These are phyloP conservation scores for Dascyllus trimaculatus DNA, from an alignment of 2,113 vertebrate species.

Conservation along the genomic window DNA sequence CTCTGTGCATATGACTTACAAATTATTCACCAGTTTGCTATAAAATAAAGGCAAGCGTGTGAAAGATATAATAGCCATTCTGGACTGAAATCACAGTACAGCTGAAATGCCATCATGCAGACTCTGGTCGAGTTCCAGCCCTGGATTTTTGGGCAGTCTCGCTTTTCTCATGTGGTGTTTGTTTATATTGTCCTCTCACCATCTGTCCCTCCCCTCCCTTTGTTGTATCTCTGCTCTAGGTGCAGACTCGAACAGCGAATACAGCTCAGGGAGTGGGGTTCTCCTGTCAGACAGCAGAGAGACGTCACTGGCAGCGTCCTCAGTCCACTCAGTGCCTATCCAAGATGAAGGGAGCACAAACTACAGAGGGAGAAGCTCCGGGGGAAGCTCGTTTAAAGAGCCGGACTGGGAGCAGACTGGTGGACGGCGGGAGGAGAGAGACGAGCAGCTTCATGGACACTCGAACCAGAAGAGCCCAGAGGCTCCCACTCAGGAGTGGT, in stretches of 20 bases:
- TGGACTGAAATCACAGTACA: constrained; percentile 33
- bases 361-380: constrained; percentile 42
- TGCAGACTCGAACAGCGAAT: constrained; percentile 75
- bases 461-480: constrained; percentile 41
- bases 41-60: constrained; percentile 7
- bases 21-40: background rate
- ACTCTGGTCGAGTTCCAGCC: constrained; percentile 52
- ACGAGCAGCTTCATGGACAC: constrained; percentile 21
- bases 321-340: constrained; percentile 17
- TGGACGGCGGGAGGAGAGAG: constrained; percentile 21
- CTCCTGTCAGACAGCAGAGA: constrained; percentile 75
- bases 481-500: constrained; percentile 29
- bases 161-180: constrained; percentile 67
- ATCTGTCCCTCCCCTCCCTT: constrained; percentile 58
- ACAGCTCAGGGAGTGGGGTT: constrained; percentile 72
- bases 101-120: constrained; percentile 45
- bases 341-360: constrained; percentile 32
- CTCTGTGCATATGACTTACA: background rate
- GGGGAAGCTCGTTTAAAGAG: constrained; percentile 35
- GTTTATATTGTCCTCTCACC: constrained; percentile 69
- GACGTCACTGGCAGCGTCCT: constrained; percentile 57
- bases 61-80: background rate
- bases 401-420: constrained; percentile 41
- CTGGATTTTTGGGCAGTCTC: constrained; percentile 54
- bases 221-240: constrained; percentile 59